phyloP scores from a whole-genome alignment of 2,797 vertebrate genomes.

The Tamandua tetradactyla region DNA sequence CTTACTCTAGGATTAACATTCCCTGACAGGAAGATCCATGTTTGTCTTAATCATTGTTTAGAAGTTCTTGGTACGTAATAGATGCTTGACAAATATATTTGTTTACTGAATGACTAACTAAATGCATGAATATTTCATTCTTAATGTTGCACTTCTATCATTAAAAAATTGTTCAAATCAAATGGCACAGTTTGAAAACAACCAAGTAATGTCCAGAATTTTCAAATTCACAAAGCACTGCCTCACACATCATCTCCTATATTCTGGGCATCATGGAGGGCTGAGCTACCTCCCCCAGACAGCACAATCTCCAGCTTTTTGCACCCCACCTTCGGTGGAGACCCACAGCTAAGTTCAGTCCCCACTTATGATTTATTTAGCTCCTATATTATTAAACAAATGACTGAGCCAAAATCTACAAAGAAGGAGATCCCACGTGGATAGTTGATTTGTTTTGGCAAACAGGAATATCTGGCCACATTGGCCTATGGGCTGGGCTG shows the following conservation, averaged over 20 bases:
- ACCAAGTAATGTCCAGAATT: background rate
- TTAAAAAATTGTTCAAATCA: background rate
- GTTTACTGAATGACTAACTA: background rate
- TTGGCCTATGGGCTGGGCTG: background rate
- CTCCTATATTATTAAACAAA: background rate
- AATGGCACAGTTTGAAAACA: background rate
- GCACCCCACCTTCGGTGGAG: background rate
- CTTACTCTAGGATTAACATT: background rate
- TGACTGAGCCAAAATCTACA: background rate
- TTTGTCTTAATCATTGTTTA: background rate
- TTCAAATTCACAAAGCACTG: background rate
- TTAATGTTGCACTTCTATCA: background rate
- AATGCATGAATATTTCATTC: background rate
- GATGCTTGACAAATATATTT: background rate
- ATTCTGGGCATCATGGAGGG: background rate
- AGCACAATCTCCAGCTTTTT: background rate
- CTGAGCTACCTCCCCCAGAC: background rate
- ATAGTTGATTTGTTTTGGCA: background rate
- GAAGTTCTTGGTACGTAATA: background rate
- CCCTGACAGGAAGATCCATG: background rate
- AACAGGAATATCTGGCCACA: background rate
- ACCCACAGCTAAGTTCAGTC: background rate
- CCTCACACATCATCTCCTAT: background rate
- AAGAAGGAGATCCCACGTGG: background rate
- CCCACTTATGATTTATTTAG: accelerated